These are phyloP conservation scores for Branchellion lobata DNA, from an alignment of 2,888 invertebrate species.

Conservation along the genomic window DNA sequence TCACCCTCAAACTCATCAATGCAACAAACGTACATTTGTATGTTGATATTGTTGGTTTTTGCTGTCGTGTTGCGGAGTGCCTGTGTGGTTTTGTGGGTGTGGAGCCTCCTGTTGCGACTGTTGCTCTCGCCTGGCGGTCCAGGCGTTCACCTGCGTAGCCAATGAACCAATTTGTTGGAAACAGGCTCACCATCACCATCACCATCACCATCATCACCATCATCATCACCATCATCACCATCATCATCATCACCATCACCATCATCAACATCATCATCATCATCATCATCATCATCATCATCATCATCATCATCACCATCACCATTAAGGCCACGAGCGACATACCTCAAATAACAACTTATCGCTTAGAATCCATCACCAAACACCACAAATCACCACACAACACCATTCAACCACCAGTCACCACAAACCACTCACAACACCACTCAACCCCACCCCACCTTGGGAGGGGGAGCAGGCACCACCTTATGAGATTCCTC, in stretches of 20 bases:
- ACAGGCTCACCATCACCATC: no score
- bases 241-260: not conserved
- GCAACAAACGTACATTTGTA: no score
- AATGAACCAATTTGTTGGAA: not conserved
- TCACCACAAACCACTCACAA: not conserved
- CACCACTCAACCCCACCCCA: not conserved
- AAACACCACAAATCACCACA: not conserved
- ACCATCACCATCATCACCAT: not conserved
- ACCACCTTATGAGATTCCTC: not conserved
- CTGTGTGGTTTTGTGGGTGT: not conserved
- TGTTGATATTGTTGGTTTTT: no score
- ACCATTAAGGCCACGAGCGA: no score
- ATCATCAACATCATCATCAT: not conserved
- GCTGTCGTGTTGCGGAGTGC: no score
- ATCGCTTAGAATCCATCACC: not conserved
- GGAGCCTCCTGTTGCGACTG: not conserved
- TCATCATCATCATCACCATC: not conserved
- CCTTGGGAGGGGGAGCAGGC: slow-evolving; percentile 24
- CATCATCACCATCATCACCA: not conserved
- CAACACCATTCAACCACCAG: not conserved
- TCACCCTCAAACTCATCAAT: no score
- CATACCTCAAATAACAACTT: no score
- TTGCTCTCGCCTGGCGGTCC: not conserved
- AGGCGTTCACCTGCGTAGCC: not conserved
- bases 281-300: not conserved